phyloP scores from a whole-genome alignment of 2,888 invertebrate genomes.

The Zaprionus bogoriensis region DNA sequence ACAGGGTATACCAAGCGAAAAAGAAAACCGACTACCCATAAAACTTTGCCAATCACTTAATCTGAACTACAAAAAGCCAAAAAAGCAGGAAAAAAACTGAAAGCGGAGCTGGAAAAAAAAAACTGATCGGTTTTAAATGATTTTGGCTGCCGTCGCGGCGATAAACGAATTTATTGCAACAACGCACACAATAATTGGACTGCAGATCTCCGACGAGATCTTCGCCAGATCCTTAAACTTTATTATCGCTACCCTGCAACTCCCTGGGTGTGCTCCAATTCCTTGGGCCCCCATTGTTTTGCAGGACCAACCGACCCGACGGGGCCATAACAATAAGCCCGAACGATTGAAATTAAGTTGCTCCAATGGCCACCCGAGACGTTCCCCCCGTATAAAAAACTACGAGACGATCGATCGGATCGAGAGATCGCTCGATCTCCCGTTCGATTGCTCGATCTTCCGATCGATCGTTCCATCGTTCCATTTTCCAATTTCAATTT shows the following conservation, averaged over 20 bases:
- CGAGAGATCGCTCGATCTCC: background rate
- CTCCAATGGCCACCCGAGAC: conserved; percentile 64
- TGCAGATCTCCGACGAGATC: conserved; percentile 13
- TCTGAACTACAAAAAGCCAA: conserved; percentile 53
- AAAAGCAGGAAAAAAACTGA: conserved; percentile 20
- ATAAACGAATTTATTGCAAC: conserved; percentile 82
- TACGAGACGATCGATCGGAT: background rate
- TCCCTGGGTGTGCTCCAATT: conserved; percentile 39
- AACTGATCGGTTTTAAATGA: conserved; percentile 76
- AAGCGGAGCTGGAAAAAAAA: conserved; percentile 21
- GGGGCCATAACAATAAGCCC: conserved; percentile 62
- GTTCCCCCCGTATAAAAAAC: conserved; percentile 4
- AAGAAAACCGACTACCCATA: conserved; percentile 19
- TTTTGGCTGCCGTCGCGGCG: conserved; percentile 77
- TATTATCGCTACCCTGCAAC: conserved; percentile 57
- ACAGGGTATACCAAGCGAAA: background rate
- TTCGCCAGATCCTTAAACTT: conserved; percentile 63
- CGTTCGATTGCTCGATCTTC: conserved; percentile 2
- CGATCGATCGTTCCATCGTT: conserved; percentile 8
- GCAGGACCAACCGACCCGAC: conserved; percentile 22
- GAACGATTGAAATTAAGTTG: conserved; percentile 73
- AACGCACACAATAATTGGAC: conserved; percentile 80
- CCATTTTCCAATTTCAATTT: conserved; percentile 44
- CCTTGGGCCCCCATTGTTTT: conserved; percentile 71
- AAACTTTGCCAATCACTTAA: conserved; percentile 77